A percentile compares a stretch with the other conserved stretches of the same genome.
These are phyloP conservation scores for Aporrectodea caliginosa DNA, from an alignment of 1,140 invertebrate species.

Conservation along the genomic window DNA sequence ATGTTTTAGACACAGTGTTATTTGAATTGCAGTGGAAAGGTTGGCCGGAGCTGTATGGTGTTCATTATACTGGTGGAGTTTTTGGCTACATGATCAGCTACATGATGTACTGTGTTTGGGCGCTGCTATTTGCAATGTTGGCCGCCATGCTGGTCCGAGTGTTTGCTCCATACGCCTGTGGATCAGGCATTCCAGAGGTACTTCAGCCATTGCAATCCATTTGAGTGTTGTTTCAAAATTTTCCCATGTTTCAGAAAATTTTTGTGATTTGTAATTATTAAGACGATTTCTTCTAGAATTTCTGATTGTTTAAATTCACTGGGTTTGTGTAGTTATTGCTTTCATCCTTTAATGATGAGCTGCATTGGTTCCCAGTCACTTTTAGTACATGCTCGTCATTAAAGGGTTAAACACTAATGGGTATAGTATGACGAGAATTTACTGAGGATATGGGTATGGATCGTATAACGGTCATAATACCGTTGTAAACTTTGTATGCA, in stretches of 20 bases:
- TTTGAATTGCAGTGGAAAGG: constrained; percentile 75
- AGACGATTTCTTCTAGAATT: too few relatives aligned
- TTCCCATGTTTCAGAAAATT: neutral
- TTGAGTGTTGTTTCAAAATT: neutral
- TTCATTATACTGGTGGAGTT: constrained; percentile 67
- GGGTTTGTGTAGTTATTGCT: neutral
- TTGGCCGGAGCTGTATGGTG: constrained; percentile 87
- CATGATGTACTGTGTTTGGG: constrained; percentile 92
- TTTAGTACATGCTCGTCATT: too few relatives aligned
- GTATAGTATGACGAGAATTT: too few relatives aligned
- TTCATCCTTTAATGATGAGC: neutral
- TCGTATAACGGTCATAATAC: too few relatives aligned
- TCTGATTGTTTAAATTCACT: neutral
- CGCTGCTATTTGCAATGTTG: constrained; percentile 82
- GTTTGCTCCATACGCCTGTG: constrained; percentile 99
- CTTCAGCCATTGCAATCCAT: constrained; percentile 36
- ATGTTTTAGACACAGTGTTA: neutral
- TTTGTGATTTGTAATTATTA: too few relatives aligned
- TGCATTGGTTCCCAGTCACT: too few relatives aligned
- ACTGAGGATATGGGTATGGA: too few relatives aligned
- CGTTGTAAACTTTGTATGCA: too few relatives aligned
- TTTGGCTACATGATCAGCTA: constrained; percentile 90
- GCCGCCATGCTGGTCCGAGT: constrained; percentile 91
- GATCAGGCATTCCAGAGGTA: constrained; percentile 96
- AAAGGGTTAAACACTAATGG: too few relatives aligned